phyloP scores from a whole-genome alignment of 1,140 invertebrate genomes.

The Antheraea pernyi region DNA sequence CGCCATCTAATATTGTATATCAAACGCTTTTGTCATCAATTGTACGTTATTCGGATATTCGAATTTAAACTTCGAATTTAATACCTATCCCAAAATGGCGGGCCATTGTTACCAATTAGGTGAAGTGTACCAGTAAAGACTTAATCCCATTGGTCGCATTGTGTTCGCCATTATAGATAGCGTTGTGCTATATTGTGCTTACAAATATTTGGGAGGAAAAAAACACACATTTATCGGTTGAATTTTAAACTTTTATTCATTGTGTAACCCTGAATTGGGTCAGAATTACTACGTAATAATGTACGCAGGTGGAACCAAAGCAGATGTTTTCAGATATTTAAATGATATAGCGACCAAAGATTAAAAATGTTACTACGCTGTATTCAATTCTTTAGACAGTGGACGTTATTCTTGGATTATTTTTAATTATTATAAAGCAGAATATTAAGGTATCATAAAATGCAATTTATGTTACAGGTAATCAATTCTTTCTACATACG shows the following conservation, averaged over 20 bases:
- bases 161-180: slow-evolving; percentile 29
- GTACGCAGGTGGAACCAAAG: background rate
- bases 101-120: slow-evolving; percentile 50
- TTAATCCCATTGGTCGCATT: slow-evolving; percentile 46
- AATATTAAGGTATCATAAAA: too few species aligned
- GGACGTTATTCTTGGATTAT: too few species aligned
- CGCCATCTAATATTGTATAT: too few species aligned
- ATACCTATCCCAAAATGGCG: slow-evolving; percentile 44
- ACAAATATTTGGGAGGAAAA: slow-evolving; percentile 25
- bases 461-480: too few species aligned
- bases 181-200: slow-evolving; percentile 35
- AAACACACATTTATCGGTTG: background rate
- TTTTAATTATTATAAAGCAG: too few species aligned
- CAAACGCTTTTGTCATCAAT: slow-evolving; percentile 14
- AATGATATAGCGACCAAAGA: too few species aligned
- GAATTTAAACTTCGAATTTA: slow-evolving; percentile 39
- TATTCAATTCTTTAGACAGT: too few species aligned
- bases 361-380: too few species aligned
- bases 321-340: too few species aligned
- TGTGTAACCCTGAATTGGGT: background rate
- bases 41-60: slow-evolving; percentile 22
- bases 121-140: slow-evolving; percentile 42
- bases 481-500: too few species aligned
- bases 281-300: background rate
- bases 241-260: slow-evolving; percentile 1